A percentile compares a stretch with the other conserved stretches of the same genome.
These are phyloP conservation scores for Stictonetta naevosa DNA, from an alignment of 2,113 vertebrate genomes.

Conservation along the genomic window DNA sequence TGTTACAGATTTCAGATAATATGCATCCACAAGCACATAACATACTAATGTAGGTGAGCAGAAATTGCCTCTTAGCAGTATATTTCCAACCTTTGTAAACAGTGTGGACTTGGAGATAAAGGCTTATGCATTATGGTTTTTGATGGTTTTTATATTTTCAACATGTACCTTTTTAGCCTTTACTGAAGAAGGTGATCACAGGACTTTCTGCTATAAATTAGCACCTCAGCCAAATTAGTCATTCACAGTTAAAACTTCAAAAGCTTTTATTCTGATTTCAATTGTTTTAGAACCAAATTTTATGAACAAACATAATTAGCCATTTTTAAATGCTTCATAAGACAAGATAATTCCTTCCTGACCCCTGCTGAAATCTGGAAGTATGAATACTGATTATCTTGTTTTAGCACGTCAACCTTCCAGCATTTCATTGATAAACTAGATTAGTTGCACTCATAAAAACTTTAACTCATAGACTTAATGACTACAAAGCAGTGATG, in stretches of 20 bases:
- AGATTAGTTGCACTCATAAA: constrained; percentile 36
- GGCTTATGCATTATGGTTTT: fast-evolving
- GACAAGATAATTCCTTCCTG: constrained; percentile 57
- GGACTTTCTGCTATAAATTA: not conserved
- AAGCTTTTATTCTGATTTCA: constrained; percentile 2
- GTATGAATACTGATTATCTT: not conserved
- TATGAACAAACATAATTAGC: constrained; percentile 52
- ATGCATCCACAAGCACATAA: not conserved
- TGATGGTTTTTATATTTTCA: not conserved
- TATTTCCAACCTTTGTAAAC: not conserved
- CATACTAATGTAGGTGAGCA: fast-evolving
- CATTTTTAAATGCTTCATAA: constrained; percentile 37
- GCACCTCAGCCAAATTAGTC: not conserved
- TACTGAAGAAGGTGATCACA: not conserved
- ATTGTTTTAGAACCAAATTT: constrained; percentile 10
- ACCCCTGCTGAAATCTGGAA: constrained; percentile 27
- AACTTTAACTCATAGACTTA: constrained; percentile 15
- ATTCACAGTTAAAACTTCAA: not conserved
- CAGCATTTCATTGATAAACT: constrained; percentile 49
- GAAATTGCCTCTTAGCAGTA: not conserved
- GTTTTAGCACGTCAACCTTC: not conserved
- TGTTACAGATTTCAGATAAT: not conserved
- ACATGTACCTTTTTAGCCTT: not conserved
- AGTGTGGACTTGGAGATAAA: not conserved
- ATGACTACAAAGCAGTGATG: constrained; percentile 32